A percentile compares a stretch with the other conserved stretches of the same genome.
Evolutionary conservation across 2,797 vertebrate genomes (phyloP).

Genomic region (Anniella stebbinsi): DNA sequence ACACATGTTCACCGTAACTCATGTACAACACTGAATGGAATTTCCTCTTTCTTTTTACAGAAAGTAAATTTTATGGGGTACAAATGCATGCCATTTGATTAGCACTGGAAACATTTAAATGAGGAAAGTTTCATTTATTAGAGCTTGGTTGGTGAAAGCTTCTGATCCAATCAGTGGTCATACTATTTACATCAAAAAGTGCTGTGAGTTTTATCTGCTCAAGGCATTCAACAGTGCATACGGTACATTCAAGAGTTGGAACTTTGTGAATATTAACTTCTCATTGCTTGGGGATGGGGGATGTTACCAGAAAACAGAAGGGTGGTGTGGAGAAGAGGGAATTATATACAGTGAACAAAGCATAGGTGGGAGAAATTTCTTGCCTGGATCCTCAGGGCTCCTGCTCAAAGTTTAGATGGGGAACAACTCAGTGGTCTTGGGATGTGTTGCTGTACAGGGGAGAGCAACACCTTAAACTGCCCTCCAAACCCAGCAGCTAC

Average conservation of each 20-base stretch:
- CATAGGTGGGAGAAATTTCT: background rate
- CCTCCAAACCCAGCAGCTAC: background rate
- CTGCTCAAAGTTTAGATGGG: background rate
- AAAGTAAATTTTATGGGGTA: background rate
- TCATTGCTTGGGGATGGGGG: background rate
- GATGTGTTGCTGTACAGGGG: background rate
- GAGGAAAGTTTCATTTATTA: background rate
- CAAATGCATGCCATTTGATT: background rate
- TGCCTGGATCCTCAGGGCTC: background rate
- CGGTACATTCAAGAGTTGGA: background rate
- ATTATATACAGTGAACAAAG: background rate
- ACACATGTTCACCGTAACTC: constrained; percentile 5
- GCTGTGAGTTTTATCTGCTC: background rate
- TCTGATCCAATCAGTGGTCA: background rate
- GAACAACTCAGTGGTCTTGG: background rate
- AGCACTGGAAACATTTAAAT: background rate
- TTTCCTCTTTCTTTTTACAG: background rate
- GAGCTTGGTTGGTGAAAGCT: background rate
- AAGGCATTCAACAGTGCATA: background rate
- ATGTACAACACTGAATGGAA: background rate
- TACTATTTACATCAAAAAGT: background rate
- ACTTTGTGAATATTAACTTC: background rate
- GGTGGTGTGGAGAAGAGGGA: no score
- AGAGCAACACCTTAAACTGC: background rate
- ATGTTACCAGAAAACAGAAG: background rate